Evolutionary conservation across 2,888 invertebrate species (phyloP), one percentile per base, ranked within the genome.

Genomic region (Penaeus monodon): DNA sequence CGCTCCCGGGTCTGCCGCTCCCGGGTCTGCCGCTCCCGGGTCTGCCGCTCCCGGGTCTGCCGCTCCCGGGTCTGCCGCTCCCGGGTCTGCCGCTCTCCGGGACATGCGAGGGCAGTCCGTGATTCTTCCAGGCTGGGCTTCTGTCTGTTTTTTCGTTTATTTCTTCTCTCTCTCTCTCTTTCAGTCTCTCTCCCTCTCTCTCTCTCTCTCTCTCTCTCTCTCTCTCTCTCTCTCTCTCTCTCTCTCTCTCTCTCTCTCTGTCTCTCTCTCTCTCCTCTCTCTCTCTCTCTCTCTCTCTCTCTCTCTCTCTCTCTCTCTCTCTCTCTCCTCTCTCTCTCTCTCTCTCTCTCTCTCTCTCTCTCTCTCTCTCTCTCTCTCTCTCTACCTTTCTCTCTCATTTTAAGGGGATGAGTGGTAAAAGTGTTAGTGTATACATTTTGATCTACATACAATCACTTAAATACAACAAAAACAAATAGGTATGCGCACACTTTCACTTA

Each of bases 291-390:
- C 73, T 73, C 27, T 73, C 73, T 12, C 17, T 73, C 73, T 33
- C 29, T 73, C 33, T 73, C 6, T 20, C 38, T 3, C 33, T 38
- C 33, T 17, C 29, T n/a, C 73, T 29, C 24, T n/a, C 4, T 17
- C 73, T 73, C 73, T 73, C 4, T n/a, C 73, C 73, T 73, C 2
- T 73, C 27, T 73, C 73, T 73, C 73, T 73, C 64, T 22, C 22
- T 79, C 29, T 29, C 64, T 22, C 63, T 38, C 44, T 24, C 20
- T 38, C 33, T 38, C 33, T 17, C 29, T n/a, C 73, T 29, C 24
- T n/a, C 4, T 17, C 73, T 73, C 73, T 73, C 4, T n/a, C 73
- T 73, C 73, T 73, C 2, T 73, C 27, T 73, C 73, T 73, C 73
- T 73, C 64, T 22, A 22, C 1, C 22, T 79, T 20, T 29, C 64